Evolutionary conservation across 2,113 vertebrate genomes (phyloP), one percentile per base, ranked within the genome.

Genomic region (Jaculus jaculus): DNA sequence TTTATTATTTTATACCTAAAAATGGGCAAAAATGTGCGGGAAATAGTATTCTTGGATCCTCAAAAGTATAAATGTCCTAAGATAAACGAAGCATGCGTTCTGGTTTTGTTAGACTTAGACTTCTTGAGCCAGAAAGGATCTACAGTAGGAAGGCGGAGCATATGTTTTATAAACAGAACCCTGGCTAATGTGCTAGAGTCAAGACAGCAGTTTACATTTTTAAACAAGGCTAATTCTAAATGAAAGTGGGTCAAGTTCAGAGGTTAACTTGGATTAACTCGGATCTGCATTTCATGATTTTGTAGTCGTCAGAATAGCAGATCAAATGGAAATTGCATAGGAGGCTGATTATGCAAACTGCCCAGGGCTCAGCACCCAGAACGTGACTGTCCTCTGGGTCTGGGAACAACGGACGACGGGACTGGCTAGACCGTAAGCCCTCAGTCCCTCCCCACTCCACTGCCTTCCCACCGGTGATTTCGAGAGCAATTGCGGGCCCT

Each of bases 191-290:
- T n/a, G 73, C 87, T 39, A 32, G 15, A 83, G 37, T 78, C 58
- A 85, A 75, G 90, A 83, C 11, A 85, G 66, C 23, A 80, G 42
- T 95, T 97, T 89, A 95, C 37, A 78, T 75, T 88, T 95, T 92
- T 91, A 82, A 96, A 60, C 88, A 71, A 78, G 72, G 68, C 30
- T 95, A 96, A 93, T 79, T 93, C 24, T 65, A 78, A 94, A 81
- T 80, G 90, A 97, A 97, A 85, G 74, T 73, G 71, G 3, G 12
- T 93, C 61, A 61, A 63, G 81, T 90, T 96, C 42, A 96, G 86
- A 97, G 96, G 96, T 93, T 81, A 94, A 82, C 68, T 37, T 90
- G 87, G 93, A 92, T 96, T 89, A 89, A 94, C 87, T 75, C 34
- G 89, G 66, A 95, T 94, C 47, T 84, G 58, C n/a, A 42, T 16